Percentiles rank a stretch among this genome's conserved stretches.
Evolutionary conservation across 2,888 invertebrate species (phyloP).

Genomic region (Epicampocera succincta): DNA sequence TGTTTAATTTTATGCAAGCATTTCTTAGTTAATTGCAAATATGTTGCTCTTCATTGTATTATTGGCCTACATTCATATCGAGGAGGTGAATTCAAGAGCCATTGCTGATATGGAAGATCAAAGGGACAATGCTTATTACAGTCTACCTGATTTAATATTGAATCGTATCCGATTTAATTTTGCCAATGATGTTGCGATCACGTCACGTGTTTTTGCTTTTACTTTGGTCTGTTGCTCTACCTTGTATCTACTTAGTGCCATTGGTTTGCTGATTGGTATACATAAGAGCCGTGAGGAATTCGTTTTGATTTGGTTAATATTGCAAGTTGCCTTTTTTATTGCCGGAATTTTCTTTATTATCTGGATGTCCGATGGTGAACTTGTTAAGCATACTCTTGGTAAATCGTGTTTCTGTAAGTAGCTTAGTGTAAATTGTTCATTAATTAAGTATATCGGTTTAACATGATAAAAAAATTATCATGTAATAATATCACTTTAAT

Average conservation of each 20-base stretch:
- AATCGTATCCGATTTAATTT: conserved; percentile 65
- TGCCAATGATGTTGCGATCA: conserved; percentile 66
- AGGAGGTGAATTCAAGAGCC: conserved; percentile 80
- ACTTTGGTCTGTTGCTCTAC: conserved; percentile 65
- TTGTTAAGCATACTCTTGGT: conserved; percentile 77
- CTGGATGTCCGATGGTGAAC: conserved; percentile 76
- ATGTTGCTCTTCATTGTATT: conserved; percentile 79
- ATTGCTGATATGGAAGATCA: conserved; percentile 81
- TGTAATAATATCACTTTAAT: too few species aligned
- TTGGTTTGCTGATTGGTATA: conserved; percentile 79
- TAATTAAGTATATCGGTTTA: conserved; percentile 9
- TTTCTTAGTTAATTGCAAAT: conserved; percentile 79
- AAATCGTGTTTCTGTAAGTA: conserved; percentile 78
- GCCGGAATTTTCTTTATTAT: conserved; percentile 74
- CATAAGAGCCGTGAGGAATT: conserved; percentile 79
- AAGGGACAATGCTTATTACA: conserved; percentile 79
- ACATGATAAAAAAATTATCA: too few species aligned
- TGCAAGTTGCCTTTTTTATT: conserved; percentile 78
- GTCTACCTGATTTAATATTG: conserved; percentile 60
- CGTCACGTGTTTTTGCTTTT: conserved; percentile 58
- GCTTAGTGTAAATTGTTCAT: background rate
- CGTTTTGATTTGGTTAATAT: conserved; percentile 80
- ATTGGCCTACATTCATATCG: conserved; percentile 80
- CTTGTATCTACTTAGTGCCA: conserved; percentile 78
- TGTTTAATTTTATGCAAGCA: conserved; percentile 15